These are phyloP conservation scores for Colistium nudipinnis DNA, from an alignment of 2,113 vertebrate species.

Conservation along the genomic window DNA sequence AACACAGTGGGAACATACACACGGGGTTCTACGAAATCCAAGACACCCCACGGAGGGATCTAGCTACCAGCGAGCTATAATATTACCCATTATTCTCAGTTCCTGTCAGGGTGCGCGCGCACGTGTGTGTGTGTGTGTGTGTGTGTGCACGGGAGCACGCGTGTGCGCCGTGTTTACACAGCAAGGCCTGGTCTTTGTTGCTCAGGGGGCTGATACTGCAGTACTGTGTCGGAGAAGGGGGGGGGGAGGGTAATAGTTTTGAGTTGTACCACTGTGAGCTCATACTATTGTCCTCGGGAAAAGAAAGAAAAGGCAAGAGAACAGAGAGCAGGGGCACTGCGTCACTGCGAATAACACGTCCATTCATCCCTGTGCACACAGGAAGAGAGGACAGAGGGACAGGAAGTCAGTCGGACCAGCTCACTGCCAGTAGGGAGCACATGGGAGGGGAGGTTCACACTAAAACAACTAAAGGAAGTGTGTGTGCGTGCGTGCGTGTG, in stretches of 20 bases:
- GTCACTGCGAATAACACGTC: slow-evolving; percentile 74
- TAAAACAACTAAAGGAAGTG: slow-evolving; percentile 78
- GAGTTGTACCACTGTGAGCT: slow-evolving; percentile 76
- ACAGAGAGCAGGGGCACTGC: slow-evolving; percentile 56
- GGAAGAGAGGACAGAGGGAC: slow-evolving; percentile 71
- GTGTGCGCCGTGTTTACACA: slow-evolving; percentile 50
- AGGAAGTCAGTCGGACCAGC: slow-evolving; percentile 68
- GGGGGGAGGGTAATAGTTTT: slow-evolving; percentile 39
- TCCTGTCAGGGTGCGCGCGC: no score
- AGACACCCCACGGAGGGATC: slow-evolving; percentile 14
- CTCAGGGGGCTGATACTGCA: slow-evolving; percentile 75
- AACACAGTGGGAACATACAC: neutral
- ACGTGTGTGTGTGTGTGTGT: slow-evolving; percentile 35
- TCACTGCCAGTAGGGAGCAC: slow-evolving; percentile 62
- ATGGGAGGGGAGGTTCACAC: slow-evolving; percentile 51
- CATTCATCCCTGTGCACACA: slow-evolving; percentile 73
- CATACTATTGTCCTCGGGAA: slow-evolving; percentile 74
- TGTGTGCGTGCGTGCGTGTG: slow-evolving; percentile 33
- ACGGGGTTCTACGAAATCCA: slow-evolving; percentile 15
- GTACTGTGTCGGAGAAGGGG: slow-evolving; percentile 36
- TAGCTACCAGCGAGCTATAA: slow-evolving; percentile 14
- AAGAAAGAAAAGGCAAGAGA: slow-evolving; percentile 58
- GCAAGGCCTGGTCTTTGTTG: slow-evolving; percentile 64
- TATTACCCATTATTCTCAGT: slow-evolving; percentile 32
- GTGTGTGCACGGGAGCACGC: slow-evolving; percentile 17